Conservation (phyloP, 2,113 vertebrate species). For the Gymnogyps californianus region DNA sequence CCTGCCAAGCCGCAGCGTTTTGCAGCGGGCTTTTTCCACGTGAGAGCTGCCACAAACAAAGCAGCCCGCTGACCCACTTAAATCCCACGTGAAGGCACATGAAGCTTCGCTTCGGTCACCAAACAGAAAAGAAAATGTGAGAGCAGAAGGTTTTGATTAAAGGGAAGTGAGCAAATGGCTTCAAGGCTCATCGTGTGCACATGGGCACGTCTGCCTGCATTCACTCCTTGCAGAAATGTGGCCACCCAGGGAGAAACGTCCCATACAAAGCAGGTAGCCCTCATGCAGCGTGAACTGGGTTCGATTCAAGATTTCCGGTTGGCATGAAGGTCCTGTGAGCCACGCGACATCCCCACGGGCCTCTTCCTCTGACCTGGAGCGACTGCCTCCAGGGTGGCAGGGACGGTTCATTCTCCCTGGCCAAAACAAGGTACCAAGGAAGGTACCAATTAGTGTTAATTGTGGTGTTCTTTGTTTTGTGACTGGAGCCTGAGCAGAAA, state of each 20-base stretch:
- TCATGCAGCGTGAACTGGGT: neutral
- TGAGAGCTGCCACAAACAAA: conserved; percentile 38
- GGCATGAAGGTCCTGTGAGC: neutral
- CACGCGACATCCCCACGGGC: neutral
- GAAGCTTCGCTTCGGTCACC: conserved; percentile 9
- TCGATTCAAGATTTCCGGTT: neutral
- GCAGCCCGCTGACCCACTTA: conserved; percentile 58
- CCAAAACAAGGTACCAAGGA: neutral
- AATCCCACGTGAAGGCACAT: conserved; percentile 30
- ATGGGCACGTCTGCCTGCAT: accelerated
- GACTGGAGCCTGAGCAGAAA: neutral
- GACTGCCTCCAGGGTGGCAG: neutral
- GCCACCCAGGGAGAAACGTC: neutral
- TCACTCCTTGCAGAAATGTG: neutral
- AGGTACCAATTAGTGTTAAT: conserved; percentile 30
- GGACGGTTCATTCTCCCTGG: neutral
- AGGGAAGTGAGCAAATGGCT: conserved; percentile 11
- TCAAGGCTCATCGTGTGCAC: neutral
- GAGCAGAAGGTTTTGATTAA: conserved; percentile 1
- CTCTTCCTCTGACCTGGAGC: neutral
- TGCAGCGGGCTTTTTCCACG: neutral
- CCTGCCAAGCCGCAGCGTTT: conserved; percentile 2
- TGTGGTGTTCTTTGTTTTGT: neutral
- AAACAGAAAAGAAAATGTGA: conserved; percentile 18
- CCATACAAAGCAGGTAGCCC: neutral